Conservation (phyloP, 1,140 invertebrate species). For the Pseudobourletiella spinata region DNA sequence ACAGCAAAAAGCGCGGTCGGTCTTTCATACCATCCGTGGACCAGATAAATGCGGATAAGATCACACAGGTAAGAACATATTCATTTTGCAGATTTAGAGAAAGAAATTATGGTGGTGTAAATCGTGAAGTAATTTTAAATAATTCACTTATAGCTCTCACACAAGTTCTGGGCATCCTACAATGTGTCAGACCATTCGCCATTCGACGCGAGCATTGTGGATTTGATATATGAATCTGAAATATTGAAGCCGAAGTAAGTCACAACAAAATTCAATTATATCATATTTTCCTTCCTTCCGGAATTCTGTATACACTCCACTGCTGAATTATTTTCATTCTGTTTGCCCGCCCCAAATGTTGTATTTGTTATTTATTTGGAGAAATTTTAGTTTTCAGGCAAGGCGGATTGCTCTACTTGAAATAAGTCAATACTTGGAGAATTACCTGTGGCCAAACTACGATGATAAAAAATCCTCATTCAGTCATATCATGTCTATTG, state of each 20-base stretch:
- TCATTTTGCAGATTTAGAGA: conserved; percentile 14
- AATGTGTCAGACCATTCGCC: conserved; percentile 35
- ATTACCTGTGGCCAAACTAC: conserved; percentile 97
- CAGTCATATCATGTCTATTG: conserved; percentile 86
- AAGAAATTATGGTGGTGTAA: background rate
- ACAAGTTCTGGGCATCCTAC: conserved; percentile 40
- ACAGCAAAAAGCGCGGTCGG: conserved; percentile 22
- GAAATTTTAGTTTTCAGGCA: conserved; percentile 58
- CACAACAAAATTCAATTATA: background rate
- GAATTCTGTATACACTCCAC: background rate
- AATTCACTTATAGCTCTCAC: conserved; percentile 38
- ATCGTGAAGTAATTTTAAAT: background rate
- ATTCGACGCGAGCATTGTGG: conserved; percentile 42
- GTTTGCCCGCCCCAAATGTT: too few relatives aligned
- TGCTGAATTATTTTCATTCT: too few relatives aligned
- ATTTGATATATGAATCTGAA: conserved; percentile 44
- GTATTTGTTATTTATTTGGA: conserved; percentile 4
- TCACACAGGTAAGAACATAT: conserved; percentile 70
- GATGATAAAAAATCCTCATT: conserved; percentile 52
- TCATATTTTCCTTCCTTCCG: background rate
- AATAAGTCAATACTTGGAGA: conserved; percentile 94
- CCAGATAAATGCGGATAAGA: conserved; percentile 71
- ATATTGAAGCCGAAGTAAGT: conserved; percentile 41
- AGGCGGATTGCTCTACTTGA: conserved; percentile 89
- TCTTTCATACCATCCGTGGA: conserved; percentile 55